These are phyloP conservation scores for Toxotes lorentzi DNA, from an alignment of 2,797 vertebrate genomes.

Conservation along the genomic window DNA sequence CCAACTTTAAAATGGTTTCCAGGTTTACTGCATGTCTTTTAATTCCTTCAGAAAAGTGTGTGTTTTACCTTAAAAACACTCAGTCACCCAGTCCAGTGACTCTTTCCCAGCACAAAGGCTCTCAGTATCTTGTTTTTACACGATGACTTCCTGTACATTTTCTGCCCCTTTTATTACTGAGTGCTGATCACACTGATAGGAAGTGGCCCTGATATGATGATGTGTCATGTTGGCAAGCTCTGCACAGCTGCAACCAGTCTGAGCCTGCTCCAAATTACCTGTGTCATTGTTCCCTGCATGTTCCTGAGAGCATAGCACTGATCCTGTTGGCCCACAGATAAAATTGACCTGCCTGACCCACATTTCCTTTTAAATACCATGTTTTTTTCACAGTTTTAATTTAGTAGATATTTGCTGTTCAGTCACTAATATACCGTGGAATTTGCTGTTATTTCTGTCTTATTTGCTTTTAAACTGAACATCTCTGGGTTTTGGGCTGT, in stretches of 20 bases:
- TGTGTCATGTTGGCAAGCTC: constrained; percentile 51
- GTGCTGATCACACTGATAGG: constrained; percentile 65
- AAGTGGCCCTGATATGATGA: constrained; percentile 63
- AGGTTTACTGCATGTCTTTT: constrained; percentile 50
- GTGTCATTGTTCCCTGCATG: constrained; percentile 45
- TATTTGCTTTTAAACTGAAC: too few relatives aligned
- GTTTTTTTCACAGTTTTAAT: neutral
- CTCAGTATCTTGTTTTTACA: constrained; percentile 64
- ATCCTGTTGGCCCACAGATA: constrained; percentile 29
- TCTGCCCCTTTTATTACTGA: constrained; percentile 43
- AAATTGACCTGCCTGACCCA: constrained; percentile 20
- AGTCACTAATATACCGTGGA: neutral
- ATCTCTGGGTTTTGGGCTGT: neutral
- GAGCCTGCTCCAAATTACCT: constrained; percentile 54
- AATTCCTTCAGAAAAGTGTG: constrained; percentile 43
- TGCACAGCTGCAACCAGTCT: constrained; percentile 58
- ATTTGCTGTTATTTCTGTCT: neutral
- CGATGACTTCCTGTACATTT: constrained; percentile 60
- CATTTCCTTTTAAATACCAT: neutral
- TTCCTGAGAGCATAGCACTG: constrained; percentile 46
- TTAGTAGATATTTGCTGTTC: neutral
- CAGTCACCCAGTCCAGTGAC: too few relatives aligned
- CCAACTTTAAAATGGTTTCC: constrained; percentile 56
- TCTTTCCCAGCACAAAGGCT: constrained; percentile 22
- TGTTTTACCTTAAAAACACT: constrained; percentile 40